phyloP scores from a whole-genome alignment of 2,797 vertebrate genomes.

The Triplophysa bombifrons region DNA sequence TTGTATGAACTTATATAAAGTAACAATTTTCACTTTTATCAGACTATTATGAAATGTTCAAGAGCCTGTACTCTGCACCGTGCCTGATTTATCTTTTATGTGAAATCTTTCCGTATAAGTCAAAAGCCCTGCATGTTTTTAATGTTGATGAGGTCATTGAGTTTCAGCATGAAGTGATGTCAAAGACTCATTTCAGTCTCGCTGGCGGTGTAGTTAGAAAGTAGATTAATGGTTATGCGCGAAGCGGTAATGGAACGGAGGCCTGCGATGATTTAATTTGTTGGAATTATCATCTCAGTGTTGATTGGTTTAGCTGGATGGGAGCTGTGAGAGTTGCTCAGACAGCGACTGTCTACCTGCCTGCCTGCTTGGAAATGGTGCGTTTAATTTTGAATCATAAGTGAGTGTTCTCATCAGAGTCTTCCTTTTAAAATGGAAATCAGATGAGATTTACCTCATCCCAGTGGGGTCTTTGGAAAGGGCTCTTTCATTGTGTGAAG shows the following conservation, averaged over 20 bases:
- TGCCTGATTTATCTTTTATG: neutral
- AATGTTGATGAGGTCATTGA: constrained; percentile 12
- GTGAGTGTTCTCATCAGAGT: constrained; percentile 26
- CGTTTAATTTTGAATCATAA: constrained; percentile 41
- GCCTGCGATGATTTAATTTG: constrained; percentile 56
- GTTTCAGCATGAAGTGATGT: constrained; percentile 23
- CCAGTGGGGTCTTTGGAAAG: constrained; percentile 32
- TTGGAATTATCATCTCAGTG: constrained; percentile 56
- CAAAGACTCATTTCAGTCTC: constrained; percentile 25
- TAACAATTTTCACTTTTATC: neutral
- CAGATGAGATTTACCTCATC: constrained; percentile 22
- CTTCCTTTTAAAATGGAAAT: constrained; percentile 41
- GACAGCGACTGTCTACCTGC: constrained; percentile 36
- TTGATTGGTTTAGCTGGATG: constrained; percentile 50
- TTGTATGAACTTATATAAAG: neutral
- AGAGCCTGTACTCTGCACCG: neutral
- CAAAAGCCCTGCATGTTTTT: neutral
- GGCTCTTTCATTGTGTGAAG: constrained; percentile 8
- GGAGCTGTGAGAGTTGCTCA: constrained; percentile 37
- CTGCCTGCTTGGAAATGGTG: constrained; percentile 27
- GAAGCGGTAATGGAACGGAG: constrained; percentile 44
- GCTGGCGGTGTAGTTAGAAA: constrained; percentile 33
- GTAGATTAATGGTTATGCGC: constrained; percentile 36
- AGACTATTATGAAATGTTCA: neutral
- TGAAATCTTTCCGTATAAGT: neutral